Evolutionary conservation across 1,140 invertebrate genomes (phyloP).

Genomic region (Neodiprion fabricii): DNA sequence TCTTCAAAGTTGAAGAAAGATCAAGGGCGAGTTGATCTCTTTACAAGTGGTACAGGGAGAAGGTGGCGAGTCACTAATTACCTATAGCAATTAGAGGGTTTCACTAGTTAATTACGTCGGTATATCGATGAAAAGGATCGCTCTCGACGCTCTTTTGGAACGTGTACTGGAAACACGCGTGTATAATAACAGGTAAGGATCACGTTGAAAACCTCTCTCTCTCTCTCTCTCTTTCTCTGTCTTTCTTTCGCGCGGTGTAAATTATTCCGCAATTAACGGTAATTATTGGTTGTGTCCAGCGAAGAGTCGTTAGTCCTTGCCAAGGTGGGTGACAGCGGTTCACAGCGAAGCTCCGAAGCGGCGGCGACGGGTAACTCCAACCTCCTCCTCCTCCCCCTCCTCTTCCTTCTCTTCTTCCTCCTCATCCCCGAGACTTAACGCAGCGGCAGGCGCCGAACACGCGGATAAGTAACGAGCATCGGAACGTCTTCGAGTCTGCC

Average conservation of each 20-base stretch:
- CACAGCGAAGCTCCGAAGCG: no score
- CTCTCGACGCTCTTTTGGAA: not conserved
- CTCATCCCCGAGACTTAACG: no score
- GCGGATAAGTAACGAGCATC: constrained; percentile 20
- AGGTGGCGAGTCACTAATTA: not conserved
- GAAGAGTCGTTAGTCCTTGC: no score
- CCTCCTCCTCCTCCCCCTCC: no score
- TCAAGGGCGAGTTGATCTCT: no score
- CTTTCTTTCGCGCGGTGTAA: not conserved
- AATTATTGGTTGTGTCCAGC: not conserved
- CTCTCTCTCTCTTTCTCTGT: not conserved
- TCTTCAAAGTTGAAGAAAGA: no score
- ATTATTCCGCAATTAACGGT: constrained; percentile 7
- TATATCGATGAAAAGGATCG: not conserved
- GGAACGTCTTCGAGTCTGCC: constrained; percentile 6
- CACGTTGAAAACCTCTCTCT: not conserved
- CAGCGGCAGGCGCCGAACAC: not conserved
- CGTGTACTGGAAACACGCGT: not conserved
- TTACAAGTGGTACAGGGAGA: no score
- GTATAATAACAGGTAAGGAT: constrained; percentile 3
- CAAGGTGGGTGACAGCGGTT: no score
- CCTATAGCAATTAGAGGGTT: not conserved
- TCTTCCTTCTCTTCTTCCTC: no score
- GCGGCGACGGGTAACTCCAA: no score
- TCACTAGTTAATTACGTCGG: not conserved